phyloP scores from a whole-genome alignment of 2,888 invertebrate species.

The Stenurella melanura region DNA sequence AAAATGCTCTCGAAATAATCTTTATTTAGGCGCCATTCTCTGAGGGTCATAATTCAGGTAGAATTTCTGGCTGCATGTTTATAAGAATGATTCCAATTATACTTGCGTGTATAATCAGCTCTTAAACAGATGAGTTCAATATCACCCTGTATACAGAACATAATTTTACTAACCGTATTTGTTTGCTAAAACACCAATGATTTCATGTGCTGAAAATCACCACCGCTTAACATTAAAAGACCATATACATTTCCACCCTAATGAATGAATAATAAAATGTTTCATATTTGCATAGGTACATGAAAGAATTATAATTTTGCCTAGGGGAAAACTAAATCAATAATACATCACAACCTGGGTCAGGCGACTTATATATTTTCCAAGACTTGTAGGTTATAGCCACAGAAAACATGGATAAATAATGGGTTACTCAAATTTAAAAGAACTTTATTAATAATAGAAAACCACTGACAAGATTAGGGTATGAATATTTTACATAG shows the following conservation, averaged over 20 bases:
- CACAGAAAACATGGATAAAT: neutral
- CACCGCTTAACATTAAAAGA: neutral
- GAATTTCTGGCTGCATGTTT: too few species aligned
- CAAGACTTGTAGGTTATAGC: neutral
- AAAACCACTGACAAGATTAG: neutral
- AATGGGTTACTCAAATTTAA: neutral
- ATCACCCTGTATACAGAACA: too few species aligned
- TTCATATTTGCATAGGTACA: neutral
- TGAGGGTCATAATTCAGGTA: too few species aligned
- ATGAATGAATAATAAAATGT: neutral
- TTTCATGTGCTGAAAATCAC: too few species aligned
- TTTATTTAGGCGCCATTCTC: too few species aligned
- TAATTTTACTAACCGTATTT: too few species aligned
- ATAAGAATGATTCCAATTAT: too few species aligned
- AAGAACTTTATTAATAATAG: neutral
- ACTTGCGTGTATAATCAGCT: too few species aligned
- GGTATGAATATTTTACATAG: neutral
- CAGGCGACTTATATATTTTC: neutral
- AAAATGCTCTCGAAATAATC: too few species aligned
- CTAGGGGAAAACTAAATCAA: neutral
- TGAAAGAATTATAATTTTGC: neutral
- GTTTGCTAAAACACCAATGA: too few species aligned
- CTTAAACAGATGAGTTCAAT: too few species aligned
- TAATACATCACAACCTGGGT: conserved; percentile 4
- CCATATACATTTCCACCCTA: neutral